Conservation (phyloP, 2,113 vertebrate genomes). For the Trochalopteron elliotii region DNA sequence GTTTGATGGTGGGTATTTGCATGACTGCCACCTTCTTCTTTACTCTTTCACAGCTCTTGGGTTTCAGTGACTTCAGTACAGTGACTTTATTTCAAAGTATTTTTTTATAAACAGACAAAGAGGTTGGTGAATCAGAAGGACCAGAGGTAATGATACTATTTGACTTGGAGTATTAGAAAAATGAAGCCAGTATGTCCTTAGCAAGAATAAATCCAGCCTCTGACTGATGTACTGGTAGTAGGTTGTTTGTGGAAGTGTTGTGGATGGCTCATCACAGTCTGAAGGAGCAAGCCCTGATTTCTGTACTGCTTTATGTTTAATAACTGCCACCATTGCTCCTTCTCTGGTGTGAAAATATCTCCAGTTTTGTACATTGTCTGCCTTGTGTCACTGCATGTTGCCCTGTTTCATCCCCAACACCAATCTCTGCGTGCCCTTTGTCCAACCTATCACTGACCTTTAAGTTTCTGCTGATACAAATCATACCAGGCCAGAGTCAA, state of each 20-base stretch:
- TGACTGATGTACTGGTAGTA: background rate
- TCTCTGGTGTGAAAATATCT: background rate
- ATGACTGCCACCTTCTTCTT: background rate
- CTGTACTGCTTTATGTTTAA: background rate
- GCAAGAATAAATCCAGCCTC: background rate
- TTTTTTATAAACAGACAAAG: background rate
- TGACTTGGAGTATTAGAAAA: background rate
- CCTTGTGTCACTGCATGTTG: background rate
- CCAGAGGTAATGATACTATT: background rate
- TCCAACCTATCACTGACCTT: background rate
- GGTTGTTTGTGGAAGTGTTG: background rate
- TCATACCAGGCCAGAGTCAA: background rate
- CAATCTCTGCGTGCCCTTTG: background rate
- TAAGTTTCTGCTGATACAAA: background rate
- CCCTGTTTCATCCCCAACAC: background rate
- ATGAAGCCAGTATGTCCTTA: background rate
- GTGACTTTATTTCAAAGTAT: background rate
- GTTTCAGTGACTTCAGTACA: background rate
- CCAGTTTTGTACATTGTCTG: background rate
- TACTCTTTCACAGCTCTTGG: background rate
- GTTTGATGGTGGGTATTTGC: background rate
- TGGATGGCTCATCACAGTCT: background rate
- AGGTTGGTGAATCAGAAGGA: background rate
- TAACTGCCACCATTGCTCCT: background rate
- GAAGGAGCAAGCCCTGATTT: background rate